phyloP scores from a whole-genome alignment of 1,140 invertebrate genomes.

The Ceratina japonica region DNA sequence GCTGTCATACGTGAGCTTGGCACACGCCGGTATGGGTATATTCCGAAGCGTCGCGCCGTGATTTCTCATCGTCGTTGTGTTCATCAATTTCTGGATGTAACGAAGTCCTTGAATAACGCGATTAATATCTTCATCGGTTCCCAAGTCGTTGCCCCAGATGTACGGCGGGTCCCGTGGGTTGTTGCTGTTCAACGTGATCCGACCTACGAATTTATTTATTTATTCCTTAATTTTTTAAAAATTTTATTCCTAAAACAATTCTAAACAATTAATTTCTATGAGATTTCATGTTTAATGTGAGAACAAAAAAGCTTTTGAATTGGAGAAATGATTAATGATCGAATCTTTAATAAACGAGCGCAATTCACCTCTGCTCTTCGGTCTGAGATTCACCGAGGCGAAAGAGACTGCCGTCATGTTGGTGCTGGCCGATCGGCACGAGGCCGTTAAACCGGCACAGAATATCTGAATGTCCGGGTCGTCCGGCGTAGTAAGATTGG shows the following conservation, averaged over 20 bases:
- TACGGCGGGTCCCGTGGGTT: constrained; percentile 82
- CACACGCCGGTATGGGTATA: constrained; percentile 56
- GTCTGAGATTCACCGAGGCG: constrained; percentile 84
- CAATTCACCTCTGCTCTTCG: constrained; percentile 86
- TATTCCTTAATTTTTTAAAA: no score
- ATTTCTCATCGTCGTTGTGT: constrained; percentile 65
- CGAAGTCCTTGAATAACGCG: constrained; percentile 76
- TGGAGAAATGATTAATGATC: no score
- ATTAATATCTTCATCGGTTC: constrained; percentile 71
- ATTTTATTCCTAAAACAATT: no score
- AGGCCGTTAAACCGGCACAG: constrained; percentile 77
- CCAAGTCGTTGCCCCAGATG: constrained; percentile 82
- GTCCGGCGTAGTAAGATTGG: constrained; percentile 79
- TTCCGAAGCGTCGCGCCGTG: constrained; percentile 56
- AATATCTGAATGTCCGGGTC: constrained; percentile 78
- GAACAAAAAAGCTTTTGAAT: no score
- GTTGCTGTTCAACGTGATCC: constrained; percentile 69
- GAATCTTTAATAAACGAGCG: no score
- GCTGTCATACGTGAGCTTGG: constrained; percentile 51
- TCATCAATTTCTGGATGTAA: constrained; percentile 62
- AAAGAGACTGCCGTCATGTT: constrained; percentile 74
- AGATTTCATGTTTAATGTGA: no score
- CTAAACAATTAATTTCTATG: no score
- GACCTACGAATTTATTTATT: constrained; percentile 77
- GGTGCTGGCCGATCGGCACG: neutral